A percentile compares a stretch with the other conserved stretches of the same genome.
Conservation (phyloP, 2,888 invertebrate genomes). For the Brenthis ino region DNA sequence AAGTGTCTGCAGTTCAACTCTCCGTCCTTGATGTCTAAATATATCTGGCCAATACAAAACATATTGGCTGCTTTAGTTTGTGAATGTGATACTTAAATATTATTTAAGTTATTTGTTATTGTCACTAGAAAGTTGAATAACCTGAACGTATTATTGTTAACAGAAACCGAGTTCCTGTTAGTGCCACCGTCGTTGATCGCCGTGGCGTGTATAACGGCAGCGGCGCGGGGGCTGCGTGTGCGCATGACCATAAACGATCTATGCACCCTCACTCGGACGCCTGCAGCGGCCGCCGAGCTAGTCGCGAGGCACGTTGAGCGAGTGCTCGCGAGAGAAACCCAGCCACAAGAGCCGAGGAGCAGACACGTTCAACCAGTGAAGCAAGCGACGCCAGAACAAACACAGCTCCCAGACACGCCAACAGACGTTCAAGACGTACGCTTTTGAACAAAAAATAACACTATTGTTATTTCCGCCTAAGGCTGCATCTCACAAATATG, state of each 20-base stretch:
- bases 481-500: constrained; percentile 32
- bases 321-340: constrained; percentile 81
- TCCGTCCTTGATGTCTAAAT: not conserved
- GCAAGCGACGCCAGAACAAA: constrained; percentile 61
- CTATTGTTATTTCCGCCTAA: constrained; percentile 17
- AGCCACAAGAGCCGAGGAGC: constrained; percentile 71
- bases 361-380: constrained; percentile 60
- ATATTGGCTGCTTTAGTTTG: too few relatives aligned
- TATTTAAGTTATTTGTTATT: not conserved
- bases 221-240: constrained; percentile 83
- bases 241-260: constrained; percentile 71
- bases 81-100: not conserved
- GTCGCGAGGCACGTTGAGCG: constrained; percentile 82
- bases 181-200: constrained; percentile 87
- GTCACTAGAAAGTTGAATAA: constrained; percentile 17
- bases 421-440: constrained; percentile 85
- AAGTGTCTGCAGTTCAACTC: not conserved
- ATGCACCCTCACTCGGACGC: constrained; percentile 74
- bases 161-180: constrained; percentile 88
- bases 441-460: constrained; percentile 58
- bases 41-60: not conserved
- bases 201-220: constrained; percentile 86
- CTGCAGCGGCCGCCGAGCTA: constrained; percentile 77
- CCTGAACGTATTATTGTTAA: constrained; percentile 50
- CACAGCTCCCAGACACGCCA: constrained; percentile 82